Base-by-base conservation (phyloP, 2,797 vertebrate genomes). In the Eulemur rubriventer region DNA sequence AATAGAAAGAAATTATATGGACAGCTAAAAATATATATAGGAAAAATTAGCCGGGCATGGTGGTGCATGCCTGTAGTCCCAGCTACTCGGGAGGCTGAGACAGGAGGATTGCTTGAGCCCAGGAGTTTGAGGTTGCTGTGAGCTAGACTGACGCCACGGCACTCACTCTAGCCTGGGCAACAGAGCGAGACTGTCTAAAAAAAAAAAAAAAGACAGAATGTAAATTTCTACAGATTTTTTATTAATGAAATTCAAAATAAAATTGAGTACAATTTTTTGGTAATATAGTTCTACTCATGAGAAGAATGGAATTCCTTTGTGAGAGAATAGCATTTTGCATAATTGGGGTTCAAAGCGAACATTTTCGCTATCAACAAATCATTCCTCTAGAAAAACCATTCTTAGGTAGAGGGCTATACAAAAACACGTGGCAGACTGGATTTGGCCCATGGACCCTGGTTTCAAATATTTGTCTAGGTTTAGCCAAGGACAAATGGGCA, bases 201-300 rank as follows among this genome's bases (percentile, higher is more conserved):
- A 41, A 41, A 41, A 41, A 41, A 41, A 41, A 41, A 41, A 73
- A 83, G 46, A 70, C 2, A 78, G n/a, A 91, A 83, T 0, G 4
- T 14, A 92, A 75, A 72, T 46, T 35, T 76, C 43, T 18, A 41
- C 38, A 30, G 2, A n/a, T 10, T 76, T 93, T 48, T 35, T 67
- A 72, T 26, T 35, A 43, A 70, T 28, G 43, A 41, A 41, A 95
- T 79, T 87, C 57, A 89, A 91, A 94, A 86, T 72, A 67, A 95
- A 85, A 78, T 0, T 61, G 87, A 81, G 43, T 48, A 67, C 2
- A 90, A 17, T 59, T 28, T 43, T 93, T 83, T 70, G 2, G 43
- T 59, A 33, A 79, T 33, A 70, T 4, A 43, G 22, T 43, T 72
- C 48, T 73, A 76, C 55, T 52, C 14, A 41, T 22, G 72, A 69